Base-by-base conservation (phyloP, 37 sponge, comb jelly and placozoan genomes). In the Haliclona indistincta region DNA sequence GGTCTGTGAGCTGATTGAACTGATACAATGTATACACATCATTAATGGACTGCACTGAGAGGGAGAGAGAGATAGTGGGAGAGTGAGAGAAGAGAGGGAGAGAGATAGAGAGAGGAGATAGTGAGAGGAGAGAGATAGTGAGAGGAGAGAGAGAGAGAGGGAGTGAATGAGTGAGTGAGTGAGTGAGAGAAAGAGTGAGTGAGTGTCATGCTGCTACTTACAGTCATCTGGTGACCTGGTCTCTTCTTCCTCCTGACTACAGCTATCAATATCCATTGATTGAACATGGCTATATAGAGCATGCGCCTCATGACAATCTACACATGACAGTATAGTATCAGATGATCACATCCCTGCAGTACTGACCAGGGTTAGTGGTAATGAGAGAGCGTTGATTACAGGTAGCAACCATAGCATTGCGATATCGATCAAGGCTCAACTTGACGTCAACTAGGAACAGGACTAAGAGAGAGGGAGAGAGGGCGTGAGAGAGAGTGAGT, bases 291-390 rank as follows among this genome's bases (percentile, higher is more conserved):
- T 86, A 71, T 79, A 93, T 56, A 93, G 79, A 64, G 74, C 79
- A 67, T 93, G 94, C 22, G 89, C 94, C 68, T 88, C 86, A 29
- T 49, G 74, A 54, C 83, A 85, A 43, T 91, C 91, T 91, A 61
- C 29, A 20, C 33, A 8, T 34, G 64, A 30, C 19, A 20, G 34
- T 30, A 36, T n/a, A 36, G 3, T 4, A 4, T 4, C 2, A 2
- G 4, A 23, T 68, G 20, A 10, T n/a, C 43, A 47, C 10, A 15
- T 68, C 2, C 13, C 1, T 68, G 45, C 56, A 55, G 36, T 10
- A 38, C 67, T 73, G 22, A 92, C 93, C 93, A 35, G 93, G 93
- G 40, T 93, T 93, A n/a, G 89, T 93, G 37, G 70, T 88, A 62
- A 93, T 65, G 52, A 93, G 54, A 29, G 93, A 81, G 60, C 88